phyloP scores from a whole-genome alignment of 1,140 invertebrate species.

The Helicoverpa armigera region DNA sequence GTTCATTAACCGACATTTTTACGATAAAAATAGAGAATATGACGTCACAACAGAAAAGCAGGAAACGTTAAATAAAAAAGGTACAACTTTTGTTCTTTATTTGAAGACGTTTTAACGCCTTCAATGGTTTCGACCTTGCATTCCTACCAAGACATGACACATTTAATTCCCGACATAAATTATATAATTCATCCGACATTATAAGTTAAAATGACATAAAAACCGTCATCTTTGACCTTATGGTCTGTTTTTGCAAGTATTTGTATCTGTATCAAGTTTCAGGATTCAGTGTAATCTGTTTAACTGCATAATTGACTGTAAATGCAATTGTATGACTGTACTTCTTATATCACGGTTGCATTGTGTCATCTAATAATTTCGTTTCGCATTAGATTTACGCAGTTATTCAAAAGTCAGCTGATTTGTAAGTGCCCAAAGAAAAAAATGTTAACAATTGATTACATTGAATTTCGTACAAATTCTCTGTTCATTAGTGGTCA shows the following conservation, averaged over 20 bases:
- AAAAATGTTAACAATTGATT: too few species aligned
- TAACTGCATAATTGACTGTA: neutral
- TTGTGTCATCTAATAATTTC: neutral
- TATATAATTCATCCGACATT: constrained; percentile 40
- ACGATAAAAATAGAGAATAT: neutral
- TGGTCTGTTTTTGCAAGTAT: constrained; percentile 8
- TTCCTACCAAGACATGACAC: constrained; percentile 40
- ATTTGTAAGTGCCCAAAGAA: too few species aligned
- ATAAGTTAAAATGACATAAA: constrained; percentile 38
- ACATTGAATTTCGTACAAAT: neutral
- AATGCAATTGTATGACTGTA: constrained; percentile 14
- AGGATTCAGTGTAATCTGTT: constrained; percentile 1
- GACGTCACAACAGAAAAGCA: constrained; percentile 12
- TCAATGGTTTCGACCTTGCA: constrained; percentile 52
- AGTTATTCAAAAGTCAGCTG: too few species aligned
- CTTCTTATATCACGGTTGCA: neutral
- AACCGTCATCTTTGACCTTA: constrained; percentile 22
- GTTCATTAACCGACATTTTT: constrained; percentile 25
- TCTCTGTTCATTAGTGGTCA: neutral
- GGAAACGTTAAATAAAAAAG: constrained; percentile 20
- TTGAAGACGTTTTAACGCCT: constrained; percentile 6
- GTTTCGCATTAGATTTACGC: neutral
- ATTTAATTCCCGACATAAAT: constrained; percentile 37
- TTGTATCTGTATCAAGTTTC: constrained; percentile 1
- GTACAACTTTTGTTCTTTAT: constrained; percentile 21